Percentiles rank a stretch among this genome's conserved stretches.
Conservation (phyloP, 2,113 vertebrate species). For the Scolopax mira region DNA sequence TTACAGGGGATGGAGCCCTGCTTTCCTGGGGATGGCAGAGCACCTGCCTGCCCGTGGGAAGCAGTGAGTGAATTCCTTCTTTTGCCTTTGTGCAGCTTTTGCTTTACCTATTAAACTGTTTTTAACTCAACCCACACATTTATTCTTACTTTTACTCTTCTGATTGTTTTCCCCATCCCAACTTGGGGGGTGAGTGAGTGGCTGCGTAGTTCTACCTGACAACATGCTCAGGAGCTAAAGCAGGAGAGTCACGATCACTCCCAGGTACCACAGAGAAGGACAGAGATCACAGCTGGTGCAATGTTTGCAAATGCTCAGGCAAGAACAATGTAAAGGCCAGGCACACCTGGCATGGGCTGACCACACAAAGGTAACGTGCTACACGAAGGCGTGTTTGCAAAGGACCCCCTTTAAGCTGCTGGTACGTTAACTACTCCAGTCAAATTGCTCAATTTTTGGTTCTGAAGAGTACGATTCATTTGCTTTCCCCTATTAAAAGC, state of each 20-base stretch:
- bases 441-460: not conserved
- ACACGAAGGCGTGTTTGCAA: not conserved
- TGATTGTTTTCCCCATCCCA: not conserved
- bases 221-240: not conserved
- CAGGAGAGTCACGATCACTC: not conserved
- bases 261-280: not conserved
- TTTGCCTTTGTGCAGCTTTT: not conserved
- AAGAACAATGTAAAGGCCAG: not conserved
- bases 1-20: not conserved
- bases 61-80: not conserved
- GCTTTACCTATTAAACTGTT: not conserved
- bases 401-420: not conserved
- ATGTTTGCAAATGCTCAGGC: not conserved
- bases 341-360: not conserved
- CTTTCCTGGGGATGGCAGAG: not conserved
- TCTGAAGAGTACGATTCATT: not conserved
- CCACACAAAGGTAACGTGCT: not conserved
- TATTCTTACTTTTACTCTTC: not conserved
- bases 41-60: not conserved
- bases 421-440: not conserved
- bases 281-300: not conserved
- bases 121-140: not conserved
- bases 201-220: not conserved
- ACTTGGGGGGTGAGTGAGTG: not conserved
- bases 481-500: not conserved